Percentiles rank a stretch among this genome's conserved stretches.
These are phyloP conservation scores for Drosophila monieri DNA, from an alignment of 2,888 invertebrate genomes.

Conservation along the genomic window DNA sequence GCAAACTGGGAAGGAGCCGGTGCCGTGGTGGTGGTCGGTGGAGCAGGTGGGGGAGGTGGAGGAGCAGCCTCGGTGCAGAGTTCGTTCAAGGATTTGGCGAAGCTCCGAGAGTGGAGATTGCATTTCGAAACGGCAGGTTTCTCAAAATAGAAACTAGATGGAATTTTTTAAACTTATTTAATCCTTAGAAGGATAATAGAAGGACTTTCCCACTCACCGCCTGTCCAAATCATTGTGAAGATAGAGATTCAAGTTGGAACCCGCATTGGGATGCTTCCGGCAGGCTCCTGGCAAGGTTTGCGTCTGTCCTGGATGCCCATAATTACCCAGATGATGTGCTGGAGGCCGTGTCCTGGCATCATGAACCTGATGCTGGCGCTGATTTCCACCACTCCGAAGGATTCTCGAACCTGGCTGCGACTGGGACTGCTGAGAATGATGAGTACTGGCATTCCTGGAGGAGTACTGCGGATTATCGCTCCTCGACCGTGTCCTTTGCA, in stretches of 20 bases:
- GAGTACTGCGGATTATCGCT: neutral
- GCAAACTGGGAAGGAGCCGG: slow-evolving; percentile 54
- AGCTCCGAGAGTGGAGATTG: slow-evolving; percentile 81
- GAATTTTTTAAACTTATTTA: neutral
- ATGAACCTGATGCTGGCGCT: slow-evolving; percentile 64
- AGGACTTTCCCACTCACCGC: slow-evolving; percentile 56
- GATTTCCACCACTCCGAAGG: slow-evolving; percentile 42
- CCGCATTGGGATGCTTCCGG: slow-evolving; percentile 72
- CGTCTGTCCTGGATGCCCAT: slow-evolving; percentile 28
- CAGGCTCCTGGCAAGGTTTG: slow-evolving; percentile 67
- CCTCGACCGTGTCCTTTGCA: neutral
- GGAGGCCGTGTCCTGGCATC: slow-evolving; percentile 33
- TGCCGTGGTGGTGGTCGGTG: slow-evolving; percentile 46
- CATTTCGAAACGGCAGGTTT: slow-evolving; percentile 81
- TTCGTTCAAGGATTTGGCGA: slow-evolving; percentile 83
- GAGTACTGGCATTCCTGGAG: slow-evolving; percentile 4
- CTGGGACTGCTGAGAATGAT: slow-evolving; percentile 2
- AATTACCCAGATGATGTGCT: neutral
- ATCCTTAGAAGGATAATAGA: neutral
- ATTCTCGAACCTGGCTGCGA: slow-evolving; percentile 17
- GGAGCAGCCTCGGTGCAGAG: slow-evolving; percentile 81
- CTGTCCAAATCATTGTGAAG: slow-evolving; percentile 70
- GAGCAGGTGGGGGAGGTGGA: slow-evolving; percentile 42
- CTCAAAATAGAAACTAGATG: slow-evolving; percentile 81
- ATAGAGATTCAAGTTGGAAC: slow-evolving; percentile 66